Evolutionary conservation across 2,888 invertebrate genomes (phyloP).

Genomic region (Cancer borealis): DNA sequence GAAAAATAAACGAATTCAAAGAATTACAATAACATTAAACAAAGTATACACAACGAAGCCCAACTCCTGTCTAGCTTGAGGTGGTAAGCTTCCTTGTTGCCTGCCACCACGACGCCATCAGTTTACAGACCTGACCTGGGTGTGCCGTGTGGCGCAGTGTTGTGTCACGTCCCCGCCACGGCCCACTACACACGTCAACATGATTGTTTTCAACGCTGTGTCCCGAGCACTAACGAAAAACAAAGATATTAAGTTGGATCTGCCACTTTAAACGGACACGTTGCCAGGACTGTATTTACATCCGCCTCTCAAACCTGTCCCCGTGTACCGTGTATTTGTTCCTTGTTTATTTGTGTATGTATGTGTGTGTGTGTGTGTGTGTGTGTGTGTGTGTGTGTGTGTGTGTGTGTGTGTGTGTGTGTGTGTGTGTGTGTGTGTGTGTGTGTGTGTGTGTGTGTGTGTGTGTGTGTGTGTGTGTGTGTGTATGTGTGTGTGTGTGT

Average conservation of each 20-base stretch:
- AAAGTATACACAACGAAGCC: too few species aligned
- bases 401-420: not conserved
- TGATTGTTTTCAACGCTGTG: not conserved
- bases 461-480: too few species aligned
- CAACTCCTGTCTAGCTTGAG: not conserved
- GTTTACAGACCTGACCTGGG: too few species aligned
- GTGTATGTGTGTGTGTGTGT: too few species aligned
- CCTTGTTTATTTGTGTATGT: too few species aligned
- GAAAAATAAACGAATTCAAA: too few species aligned
- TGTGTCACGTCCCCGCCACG: not conserved
- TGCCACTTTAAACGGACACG: not conserved
- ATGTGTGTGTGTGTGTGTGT: too few species aligned
- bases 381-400: not conserved
- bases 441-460: too few species aligned
- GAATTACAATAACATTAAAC: too few species aligned
- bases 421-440: too few species aligned
- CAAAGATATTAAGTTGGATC: not conserved
- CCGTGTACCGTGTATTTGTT: not conserved
- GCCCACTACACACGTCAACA: not conserved
- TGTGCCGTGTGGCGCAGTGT: not conserved
- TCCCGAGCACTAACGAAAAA: not conserved
- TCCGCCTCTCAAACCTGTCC: not conserved
- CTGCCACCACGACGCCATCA: too few species aligned
- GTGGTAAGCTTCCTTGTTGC: not conserved
- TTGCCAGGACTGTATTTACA: not conserved